These are phyloP conservation scores for Ellobius talpinus DNA, from an alignment of 2,113 vertebrate genomes.

Conservation along the genomic window DNA sequence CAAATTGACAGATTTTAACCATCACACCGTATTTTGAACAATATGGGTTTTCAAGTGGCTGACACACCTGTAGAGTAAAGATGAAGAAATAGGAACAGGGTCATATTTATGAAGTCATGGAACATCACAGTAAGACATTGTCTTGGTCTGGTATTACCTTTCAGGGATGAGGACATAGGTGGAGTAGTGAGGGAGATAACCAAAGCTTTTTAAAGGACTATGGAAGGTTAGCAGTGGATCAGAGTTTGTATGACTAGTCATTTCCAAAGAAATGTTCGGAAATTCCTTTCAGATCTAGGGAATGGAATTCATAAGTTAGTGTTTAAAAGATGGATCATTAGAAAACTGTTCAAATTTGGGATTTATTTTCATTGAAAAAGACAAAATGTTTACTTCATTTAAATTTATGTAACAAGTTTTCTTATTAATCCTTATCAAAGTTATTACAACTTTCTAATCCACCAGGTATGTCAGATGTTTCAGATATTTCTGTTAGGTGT, in stretches of 20 bases:
- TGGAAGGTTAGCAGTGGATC: not conserved
- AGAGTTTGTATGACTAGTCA: not conserved
- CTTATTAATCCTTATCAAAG: not conserved
- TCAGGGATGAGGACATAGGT: not conserved
- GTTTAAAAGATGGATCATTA: not conserved
- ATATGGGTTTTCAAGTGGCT: not conserved
- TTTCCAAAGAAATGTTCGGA: constrained; percentile 56
- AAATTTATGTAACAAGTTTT: constrained; percentile 16
- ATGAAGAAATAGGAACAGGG: not conserved
- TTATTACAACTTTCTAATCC: constrained; percentile 17
- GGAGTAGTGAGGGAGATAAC: not conserved
- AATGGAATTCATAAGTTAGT: constrained; percentile 9
- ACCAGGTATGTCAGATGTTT: not conserved
- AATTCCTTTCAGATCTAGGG: constrained; percentile 33
- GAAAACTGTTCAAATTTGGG: constrained; percentile 35
- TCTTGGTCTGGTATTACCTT: too few relatives aligned
- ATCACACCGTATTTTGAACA: not conserved
- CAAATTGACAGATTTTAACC: not conserved
- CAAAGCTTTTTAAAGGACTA: not conserved
- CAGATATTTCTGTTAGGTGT: not conserved
- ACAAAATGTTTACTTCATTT: constrained; percentile 20
- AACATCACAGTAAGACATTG: not conserved
- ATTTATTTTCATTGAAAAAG: constrained; percentile 38
- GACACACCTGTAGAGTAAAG: not conserved
- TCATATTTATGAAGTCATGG: not conserved